phyloP scores from a whole-genome alignment of 2,797 vertebrate species.

The Chromis chromis region DNA sequence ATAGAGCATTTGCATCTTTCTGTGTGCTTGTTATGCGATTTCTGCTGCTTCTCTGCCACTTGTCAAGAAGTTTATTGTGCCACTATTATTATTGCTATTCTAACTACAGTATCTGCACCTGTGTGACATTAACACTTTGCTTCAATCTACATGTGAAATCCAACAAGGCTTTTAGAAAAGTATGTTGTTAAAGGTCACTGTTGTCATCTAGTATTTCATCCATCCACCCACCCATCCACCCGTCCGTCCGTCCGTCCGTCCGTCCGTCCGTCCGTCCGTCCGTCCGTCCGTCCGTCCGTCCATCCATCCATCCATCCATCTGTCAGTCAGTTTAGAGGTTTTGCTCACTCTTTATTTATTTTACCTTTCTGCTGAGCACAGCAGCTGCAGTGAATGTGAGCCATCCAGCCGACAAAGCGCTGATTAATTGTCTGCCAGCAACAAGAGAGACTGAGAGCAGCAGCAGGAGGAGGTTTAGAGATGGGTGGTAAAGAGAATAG shows the following conservation, averaged over 20 bases:
- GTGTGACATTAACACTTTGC: constrained; percentile 13
- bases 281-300: constrained; percentile 8
- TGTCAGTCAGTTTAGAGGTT: constrained; percentile 39
- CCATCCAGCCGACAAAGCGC: constrained; percentile 64
- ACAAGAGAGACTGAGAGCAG: constrained; percentile 54
- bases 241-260: constrained; percentile 3
- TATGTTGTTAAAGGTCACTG: constrained; percentile 18
- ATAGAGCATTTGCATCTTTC: constrained; percentile 43
- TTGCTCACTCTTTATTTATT: constrained; percentile 62
- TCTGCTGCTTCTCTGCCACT: constrained; percentile 19
- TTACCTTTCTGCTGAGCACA: constrained; percentile 76
- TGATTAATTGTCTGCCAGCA: constrained; percentile 77
- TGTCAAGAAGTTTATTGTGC: constrained; percentile 23
- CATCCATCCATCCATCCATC: constrained; percentile 20
- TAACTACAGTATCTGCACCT: background rate
- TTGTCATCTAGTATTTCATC: constrained; percentile 3
- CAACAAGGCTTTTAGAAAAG: constrained; percentile 14
- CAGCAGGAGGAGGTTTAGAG: constrained; percentile 41
- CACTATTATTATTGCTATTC: background rate
- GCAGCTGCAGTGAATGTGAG: constrained; percentile 68
- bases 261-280: constrained; percentile 19
- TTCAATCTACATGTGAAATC: background rate
- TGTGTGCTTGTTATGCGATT: constrained; percentile 7
- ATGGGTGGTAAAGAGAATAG: constrained; percentile 43
- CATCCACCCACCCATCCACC: background rate